Evolutionary conservation across 2,113 vertebrate species (phyloP).

Genomic region (Megaptera novaeangliae): DNA sequence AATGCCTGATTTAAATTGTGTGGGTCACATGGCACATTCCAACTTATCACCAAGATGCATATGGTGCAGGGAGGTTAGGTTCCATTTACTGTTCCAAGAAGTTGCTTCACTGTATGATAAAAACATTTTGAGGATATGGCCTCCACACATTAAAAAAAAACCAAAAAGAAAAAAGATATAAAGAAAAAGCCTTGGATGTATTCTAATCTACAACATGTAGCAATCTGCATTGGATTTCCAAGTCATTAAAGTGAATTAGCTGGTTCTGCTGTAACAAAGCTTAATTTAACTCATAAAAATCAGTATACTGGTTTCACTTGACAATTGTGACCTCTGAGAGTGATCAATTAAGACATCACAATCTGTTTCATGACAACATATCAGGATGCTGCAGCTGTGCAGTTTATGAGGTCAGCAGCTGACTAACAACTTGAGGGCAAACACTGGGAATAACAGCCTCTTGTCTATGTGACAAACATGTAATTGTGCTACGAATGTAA

Average conservation of each 20-base stretch:
- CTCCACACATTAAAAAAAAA: background rate
- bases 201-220: background rate
- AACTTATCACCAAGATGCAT: background rate
- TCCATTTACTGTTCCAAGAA: slow-evolving; percentile 4
- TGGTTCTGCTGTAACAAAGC: slow-evolving; percentile 3
- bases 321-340: slow-evolving; percentile 60
- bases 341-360: slow-evolving; percentile 59
- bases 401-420: slow-evolving; percentile 63
- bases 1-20: background rate
- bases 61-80: background rate
- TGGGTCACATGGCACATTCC: background rate
- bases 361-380: slow-evolving; percentile 59
- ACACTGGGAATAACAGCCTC: slow-evolving; percentile 7
- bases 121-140: background rate
- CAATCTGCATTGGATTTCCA: slow-evolving; percentile 19
- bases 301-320: slow-evolving; percentile 62
- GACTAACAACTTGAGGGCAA: slow-evolving; percentile 44
- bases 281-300: slow-evolving; percentile 67
- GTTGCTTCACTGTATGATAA: background rate
- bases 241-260: slow-evolving; percentile 37
- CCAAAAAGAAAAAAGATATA: background rate
- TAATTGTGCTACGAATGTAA: background rate
- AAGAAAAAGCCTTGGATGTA: background rate
- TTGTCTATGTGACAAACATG: slow-evolving; percentile 48
- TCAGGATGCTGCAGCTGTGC: slow-evolving; percentile 14